These are phyloP conservation scores for Lycocerus yunnanus DNA, from an alignment of 2,888 invertebrate species.

Conservation along the genomic window DNA sequence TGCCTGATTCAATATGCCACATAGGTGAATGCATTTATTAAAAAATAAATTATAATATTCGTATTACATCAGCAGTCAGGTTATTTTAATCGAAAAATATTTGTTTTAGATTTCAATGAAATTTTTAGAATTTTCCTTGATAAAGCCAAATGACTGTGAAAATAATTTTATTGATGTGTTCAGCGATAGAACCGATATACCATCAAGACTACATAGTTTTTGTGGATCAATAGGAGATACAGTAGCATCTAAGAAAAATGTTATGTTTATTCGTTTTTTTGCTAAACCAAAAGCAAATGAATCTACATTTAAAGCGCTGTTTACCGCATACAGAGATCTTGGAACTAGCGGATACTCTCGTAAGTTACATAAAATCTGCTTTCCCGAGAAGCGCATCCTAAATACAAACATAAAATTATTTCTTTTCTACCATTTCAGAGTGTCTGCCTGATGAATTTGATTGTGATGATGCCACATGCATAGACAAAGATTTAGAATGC, in stretches of 20 bases:
- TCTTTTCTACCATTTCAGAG: conserved; percentile 44
- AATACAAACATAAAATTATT: not conserved
- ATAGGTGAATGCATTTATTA: not conserved
- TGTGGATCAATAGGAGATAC: conserved; percentile 87
- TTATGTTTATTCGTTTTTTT: conserved; percentile 76
- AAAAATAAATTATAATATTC: not conserved
- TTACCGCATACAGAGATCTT: conserved; percentile 74
- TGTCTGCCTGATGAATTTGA: conserved; percentile 67
- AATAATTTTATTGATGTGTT: conserved; percentile 78
- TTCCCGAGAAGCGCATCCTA: not conserved
- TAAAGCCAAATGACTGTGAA: conserved; percentile 77
- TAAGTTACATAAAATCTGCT: conserved; percentile 8
- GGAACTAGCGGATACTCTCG: conserved; percentile 47
- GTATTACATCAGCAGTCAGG: too few relatives aligned
- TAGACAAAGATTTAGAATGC: conserved; percentile 70
- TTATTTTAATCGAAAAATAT: conserved; percentile 4
- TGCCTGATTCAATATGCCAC: not conserved
- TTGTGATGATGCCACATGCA: conserved; percentile 89
- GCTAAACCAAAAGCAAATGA: conserved; percentile 62
- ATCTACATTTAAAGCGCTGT: conserved; percentile 72
- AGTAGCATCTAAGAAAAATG: conserved; percentile 68
- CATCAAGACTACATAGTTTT: conserved; percentile 68
- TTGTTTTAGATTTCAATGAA: conserved; percentile 69
- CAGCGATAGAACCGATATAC: conserved; percentile 65
- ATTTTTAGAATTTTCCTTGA: conserved; percentile 68